Conservation (phyloP, 2,113 vertebrate species). For the Cyanoramphus novaezelandiae region DNA sequence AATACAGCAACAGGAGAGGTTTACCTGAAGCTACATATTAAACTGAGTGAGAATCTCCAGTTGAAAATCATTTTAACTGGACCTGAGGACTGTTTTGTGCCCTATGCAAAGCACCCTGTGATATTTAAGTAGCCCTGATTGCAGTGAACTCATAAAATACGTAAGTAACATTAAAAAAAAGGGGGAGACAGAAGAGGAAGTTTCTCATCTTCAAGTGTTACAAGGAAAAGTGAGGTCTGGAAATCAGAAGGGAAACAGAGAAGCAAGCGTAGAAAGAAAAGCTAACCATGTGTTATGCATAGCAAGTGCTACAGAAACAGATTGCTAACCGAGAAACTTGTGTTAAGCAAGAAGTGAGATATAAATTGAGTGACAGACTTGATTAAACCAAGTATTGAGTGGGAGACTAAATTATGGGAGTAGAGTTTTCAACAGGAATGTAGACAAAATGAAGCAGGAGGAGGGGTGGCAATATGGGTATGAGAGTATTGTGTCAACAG, state of each 20-base stretch:
- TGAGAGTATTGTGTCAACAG: conserved; percentile 65
- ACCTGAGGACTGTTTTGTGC: background rate
- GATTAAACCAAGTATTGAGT: conserved; percentile 68
- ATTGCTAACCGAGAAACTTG: conserved; percentile 51
- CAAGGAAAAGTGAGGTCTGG: conserved; percentile 3
- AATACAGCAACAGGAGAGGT: background rate
- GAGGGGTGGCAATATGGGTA: conserved; percentile 51
- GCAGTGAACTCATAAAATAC: background rate
- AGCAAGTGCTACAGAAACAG: conserved; percentile 54
- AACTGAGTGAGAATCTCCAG: background rate
- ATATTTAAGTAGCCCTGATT: background rate
- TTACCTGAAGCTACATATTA: background rate
- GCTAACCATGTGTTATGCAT: conserved; percentile 29
- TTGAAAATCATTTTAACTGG: background rate
- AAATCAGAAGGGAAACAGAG: background rate
- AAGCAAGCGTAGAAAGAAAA: conserved; percentile 24
- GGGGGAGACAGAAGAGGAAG: background rate
- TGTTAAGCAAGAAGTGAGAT: conserved; percentile 36
- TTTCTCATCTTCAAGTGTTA: background rate
- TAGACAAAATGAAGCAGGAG: conserved; percentile 53
- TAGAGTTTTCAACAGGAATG: conserved; percentile 36
- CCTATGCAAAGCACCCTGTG: background rate
- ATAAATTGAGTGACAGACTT: conserved; percentile 69
- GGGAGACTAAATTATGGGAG: conserved; percentile 62
- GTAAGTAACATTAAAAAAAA: background rate